These are phyloP conservation scores for Drosophila paracracens DNA, from an alignment of 2,888 invertebrate genomes.

Conservation along the genomic window DNA sequence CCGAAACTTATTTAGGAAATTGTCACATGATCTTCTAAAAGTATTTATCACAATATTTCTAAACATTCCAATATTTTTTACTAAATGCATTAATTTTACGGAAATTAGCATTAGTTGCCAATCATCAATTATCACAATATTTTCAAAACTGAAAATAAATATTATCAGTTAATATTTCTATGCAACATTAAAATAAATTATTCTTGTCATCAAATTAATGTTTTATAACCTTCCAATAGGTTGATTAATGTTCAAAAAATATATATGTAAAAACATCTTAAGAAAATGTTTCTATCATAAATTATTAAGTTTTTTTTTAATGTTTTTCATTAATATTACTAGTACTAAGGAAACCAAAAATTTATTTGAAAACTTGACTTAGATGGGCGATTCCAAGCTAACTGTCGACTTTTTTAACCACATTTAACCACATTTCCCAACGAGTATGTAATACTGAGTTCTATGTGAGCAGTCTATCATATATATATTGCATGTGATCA, in stretches of 20 bases:
- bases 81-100: no score
- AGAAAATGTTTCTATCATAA: background rate
- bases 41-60: background rate
- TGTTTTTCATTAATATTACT: background rate
- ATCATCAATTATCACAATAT: background rate
- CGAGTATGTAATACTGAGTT: background rate
- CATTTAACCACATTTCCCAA: background rate
- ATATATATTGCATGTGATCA: background rate
- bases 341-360: background rate
- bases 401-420: background rate
- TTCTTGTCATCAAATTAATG: no score
- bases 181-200: background rate
- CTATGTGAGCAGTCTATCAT: background rate
- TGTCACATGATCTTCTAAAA: background rate
- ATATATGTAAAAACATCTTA: no score
- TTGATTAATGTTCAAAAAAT: no score
- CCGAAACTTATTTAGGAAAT: background rate
- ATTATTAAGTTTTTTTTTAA: background rate
- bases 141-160: background rate
- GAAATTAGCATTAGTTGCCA: no score
- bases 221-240: no score
- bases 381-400: background rate
- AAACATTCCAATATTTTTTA: background rate
- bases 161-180: background rate
- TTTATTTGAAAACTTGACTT: background rate